Evolutionary conservation across 37 sponge, comb jelly and placozoan species (phyloP), one percentile per base, ranked within the genome.

Genomic region (Cliona cf. orientalis): DNA sequence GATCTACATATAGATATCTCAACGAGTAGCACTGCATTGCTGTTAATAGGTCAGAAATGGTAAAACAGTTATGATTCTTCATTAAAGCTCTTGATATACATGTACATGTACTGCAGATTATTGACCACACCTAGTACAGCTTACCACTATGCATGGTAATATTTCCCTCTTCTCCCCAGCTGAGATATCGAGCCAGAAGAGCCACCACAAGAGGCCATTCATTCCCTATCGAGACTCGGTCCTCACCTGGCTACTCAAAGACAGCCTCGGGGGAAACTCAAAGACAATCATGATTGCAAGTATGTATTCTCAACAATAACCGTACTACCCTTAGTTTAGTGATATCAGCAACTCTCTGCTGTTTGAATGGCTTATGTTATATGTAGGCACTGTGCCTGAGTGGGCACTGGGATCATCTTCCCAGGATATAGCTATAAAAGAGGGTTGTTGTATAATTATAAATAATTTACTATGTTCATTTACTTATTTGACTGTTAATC

Each of bases 251-350:
- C 85, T 95, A 5, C 90, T 95, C n/a, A 92, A 86, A 72, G 96
- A 95, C 53, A 92, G 93, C 41, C 79, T 95, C 39, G 96, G 96
- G 79, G 96, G 96, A 34, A 95, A 95, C 72, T 78, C 96, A 5
- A 89, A 92, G 70, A 95, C 96, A 31, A 84, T 95, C 62, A 89
- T 95, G 92, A 75, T 95, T 38, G 93, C 96, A 69, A 87, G 96
- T 95, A 39, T 79, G 92, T 63, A 2, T 29, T 14, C 5, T n/a
- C n/a, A n/a, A n/a, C n/a, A n/a, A n/a, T n/a, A n/a, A n/a, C n/a
- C n/a, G n/a, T n/a, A n/a, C n/a, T n/a, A n/a, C n/a, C n/a, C n/a
- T n/a, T n/a, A n/a, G n/a, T n/a, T n/a, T n/a, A n/a, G n/a, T n/a
- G n/a, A n/a, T 61, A 12, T 28, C 63, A 61, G 5, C 60, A 9